Conservation (phyloP, 2,888 invertebrate species). For the Lamproptera curius region DNA sequence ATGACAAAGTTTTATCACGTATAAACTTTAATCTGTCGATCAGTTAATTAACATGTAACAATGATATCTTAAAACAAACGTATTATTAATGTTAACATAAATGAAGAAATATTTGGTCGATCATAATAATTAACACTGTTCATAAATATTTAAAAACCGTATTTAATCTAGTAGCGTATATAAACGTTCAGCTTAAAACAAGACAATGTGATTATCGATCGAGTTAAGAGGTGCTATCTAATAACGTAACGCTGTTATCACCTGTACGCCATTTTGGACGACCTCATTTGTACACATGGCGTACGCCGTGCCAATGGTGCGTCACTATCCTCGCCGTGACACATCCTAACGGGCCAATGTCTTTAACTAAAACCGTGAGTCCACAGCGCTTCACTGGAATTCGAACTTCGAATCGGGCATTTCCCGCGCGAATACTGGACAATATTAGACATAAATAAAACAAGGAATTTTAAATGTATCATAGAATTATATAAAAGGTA, state of each 20-base stretch:
- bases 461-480: conserved; percentile 3
- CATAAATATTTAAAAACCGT: too few species aligned
- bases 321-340: conserved; percentile 17
- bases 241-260: conserved; percentile 9
- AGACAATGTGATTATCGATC: background rate
- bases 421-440: conserved; percentile 6
- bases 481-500: too few species aligned
- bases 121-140: too few species aligned
- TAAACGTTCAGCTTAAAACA: too few species aligned
- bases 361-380: conserved; percentile 12
- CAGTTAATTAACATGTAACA: too few species aligned
- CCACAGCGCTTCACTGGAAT: background rate
- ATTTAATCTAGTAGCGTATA: too few species aligned
- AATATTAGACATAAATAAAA: conserved; percentile 18
- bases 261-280: conserved; percentile 7
- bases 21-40: too few species aligned
- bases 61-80: too few species aligned
- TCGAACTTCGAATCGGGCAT: background rate
- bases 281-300: background rate
- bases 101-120: too few species aligned
- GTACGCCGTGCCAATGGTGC: conserved; percentile 3
- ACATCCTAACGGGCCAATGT: conserved; percentile 12
- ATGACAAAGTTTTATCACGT: too few species aligned
- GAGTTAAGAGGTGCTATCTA: conserved; percentile 2
- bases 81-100: too few species aligned